phyloP scores from a whole-genome alignment of 2,888 invertebrate genomes.

The Lasioglossum malachurum region DNA sequence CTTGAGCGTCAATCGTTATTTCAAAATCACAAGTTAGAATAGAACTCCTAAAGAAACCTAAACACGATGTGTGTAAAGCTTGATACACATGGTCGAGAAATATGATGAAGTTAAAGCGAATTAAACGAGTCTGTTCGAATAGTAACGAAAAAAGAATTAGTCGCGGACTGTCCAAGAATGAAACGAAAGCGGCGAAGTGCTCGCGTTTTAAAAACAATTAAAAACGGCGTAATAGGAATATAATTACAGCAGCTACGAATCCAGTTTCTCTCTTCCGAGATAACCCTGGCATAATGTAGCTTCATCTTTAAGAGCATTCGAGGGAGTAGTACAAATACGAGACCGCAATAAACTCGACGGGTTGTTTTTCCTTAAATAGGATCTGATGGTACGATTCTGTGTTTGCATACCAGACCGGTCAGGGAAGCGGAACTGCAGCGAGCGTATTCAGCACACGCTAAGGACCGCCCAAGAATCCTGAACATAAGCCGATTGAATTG shows the following conservation, averaged over 20 bases:
- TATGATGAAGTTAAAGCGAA: not conserved
- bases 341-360: constrained; percentile 18
- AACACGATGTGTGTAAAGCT: too few relatives aligned
- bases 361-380: constrained; percentile 18
- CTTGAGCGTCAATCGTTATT: too few relatives aligned
- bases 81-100: not conserved
- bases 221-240: not conserved
- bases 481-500: constrained; percentile 18
- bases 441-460: constrained; percentile 9
- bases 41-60: too few relatives aligned
- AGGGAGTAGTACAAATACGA: constrained; percentile 12
- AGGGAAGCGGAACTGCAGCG: constrained; percentile 10
- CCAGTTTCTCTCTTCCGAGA: not conserved
- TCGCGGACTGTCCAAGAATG: not conserved
- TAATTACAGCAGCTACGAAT: not conserved
- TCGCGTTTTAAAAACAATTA: not conserved
- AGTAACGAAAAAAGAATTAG: not conserved
- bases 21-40: too few relatives aligned
- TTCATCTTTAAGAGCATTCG: constrained; percentile 9
- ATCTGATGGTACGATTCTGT: constrained; percentile 8
- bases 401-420: constrained; percentile 18
- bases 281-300: not conserved
- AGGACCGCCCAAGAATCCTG: constrained; percentile 17
- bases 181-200: not conserved
- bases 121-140: not conserved